Conservation (phyloP, 2,888 invertebrate genomes). For the Seladonia tumulorum region DNA sequence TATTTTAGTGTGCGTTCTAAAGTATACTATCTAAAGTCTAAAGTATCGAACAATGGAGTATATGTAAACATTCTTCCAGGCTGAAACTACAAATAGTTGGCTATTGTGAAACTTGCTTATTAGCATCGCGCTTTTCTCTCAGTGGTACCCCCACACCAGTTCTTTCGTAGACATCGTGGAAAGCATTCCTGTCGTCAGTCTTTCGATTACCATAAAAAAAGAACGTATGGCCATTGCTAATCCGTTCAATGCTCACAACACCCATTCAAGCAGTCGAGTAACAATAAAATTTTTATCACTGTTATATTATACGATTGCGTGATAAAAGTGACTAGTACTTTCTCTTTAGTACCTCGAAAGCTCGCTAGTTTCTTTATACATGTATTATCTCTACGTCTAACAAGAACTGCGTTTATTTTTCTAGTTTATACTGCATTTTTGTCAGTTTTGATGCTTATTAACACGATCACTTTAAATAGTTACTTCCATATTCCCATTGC, state of each 20-base stretch:
- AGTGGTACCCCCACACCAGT: conserved; percentile 46
- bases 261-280: conserved; percentile 57
- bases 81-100: conserved; percentile 14
- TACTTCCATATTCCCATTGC: not conserved
- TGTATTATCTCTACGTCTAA: conserved; percentile 58
- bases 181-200: conserved; percentile 65
- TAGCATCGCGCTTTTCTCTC: conserved; percentile 48
- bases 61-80: conserved; percentile 16
- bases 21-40: conserved; percentile 38
- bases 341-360: conserved; percentile 67
- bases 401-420: conserved; percentile 52
- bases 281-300: conserved; percentile 61
- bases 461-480: conserved; percentile 14
- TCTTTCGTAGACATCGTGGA: conserved; percentile 27
- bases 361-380: conserved; percentile 64
- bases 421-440: conserved; percentile 44
- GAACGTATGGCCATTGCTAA: conserved; percentile 55
- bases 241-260: conserved; percentile 50
- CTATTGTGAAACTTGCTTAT: conserved; percentile 21
- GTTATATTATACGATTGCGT: conserved; percentile 47
- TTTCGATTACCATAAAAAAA: conserved; percentile 67
- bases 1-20: conserved; percentile 43
- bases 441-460: conserved; percentile 38
- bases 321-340: conserved; percentile 72
- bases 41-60: conserved; percentile 38